Evolutionary conservation across 2,113 vertebrate species (phyloP), one percentile per base, ranked within the genome.

Genomic region (Hassar affinis): DNA sequence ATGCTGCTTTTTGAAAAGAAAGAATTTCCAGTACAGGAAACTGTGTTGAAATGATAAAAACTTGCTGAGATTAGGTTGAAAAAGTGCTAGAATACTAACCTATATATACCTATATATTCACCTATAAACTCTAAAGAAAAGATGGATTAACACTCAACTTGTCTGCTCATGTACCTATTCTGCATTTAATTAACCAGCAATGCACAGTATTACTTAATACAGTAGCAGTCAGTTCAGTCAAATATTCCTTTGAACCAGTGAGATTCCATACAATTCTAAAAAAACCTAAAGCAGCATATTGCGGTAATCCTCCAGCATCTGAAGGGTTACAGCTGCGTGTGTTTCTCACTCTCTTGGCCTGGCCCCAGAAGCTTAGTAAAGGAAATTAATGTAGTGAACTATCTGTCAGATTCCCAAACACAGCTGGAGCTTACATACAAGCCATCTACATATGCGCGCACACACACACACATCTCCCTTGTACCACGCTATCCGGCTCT

Each of bases 361-460:
- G 83, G 87, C 82, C 92, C 92, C 92, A 94, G 91, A 93, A 91
- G 93, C 86, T 94, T 94, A 94, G 94, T 94, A 94, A 93, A 93
- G 89, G 91, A 92, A 94, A 93, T 94, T 92, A 94, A 94, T 94
- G 92, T 92, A 93, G 92, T 93, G 93, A 91, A 92, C 91, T 94
- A 93, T 94, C 93, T 93, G 93, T 94, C 92, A 93, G 92, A 94
- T 94, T 94, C 91, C 92, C 92, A 93, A 94, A 95, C 94, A 94
- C 94, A 95, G 94, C 93, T 95, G 94, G 92, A 93, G 93, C 90
- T 93, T 93, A 94, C 93, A 91, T 93, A 87, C 92, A 93, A 86
- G 68, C 81, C 75, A 81, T 83, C 25, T 82, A 81, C 80, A 74
- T 35, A 69, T 47, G 74, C 30, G 71, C 76, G 66, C 66, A 78